These are phyloP conservation scores for Nemapogon koenigi DNA, from an alignment of 2,888 invertebrate genomes.

Conservation along the genomic window DNA sequence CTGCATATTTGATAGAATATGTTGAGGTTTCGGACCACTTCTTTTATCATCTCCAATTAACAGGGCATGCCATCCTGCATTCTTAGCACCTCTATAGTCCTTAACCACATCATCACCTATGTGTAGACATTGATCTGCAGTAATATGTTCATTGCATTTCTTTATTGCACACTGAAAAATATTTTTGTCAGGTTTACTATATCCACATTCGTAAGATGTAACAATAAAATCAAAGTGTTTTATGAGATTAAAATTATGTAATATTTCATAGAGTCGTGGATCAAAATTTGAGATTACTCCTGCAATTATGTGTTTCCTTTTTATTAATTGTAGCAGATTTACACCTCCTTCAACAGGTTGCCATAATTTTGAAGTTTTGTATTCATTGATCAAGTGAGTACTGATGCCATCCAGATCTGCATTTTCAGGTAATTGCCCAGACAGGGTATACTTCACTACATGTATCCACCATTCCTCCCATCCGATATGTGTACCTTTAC, in stretches of 20 bases:
- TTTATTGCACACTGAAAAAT: conserved; percentile 74
- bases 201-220: conserved; percentile 76
- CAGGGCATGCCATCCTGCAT: conserved; percentile 77
- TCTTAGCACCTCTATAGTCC: conserved; percentile 80
- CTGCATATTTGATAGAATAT: conserved; percentile 9
- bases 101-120: conserved; percentile 79
- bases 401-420: conserved; percentile 46
- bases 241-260: conserved; percentile 69
- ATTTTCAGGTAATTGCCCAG: conserved; percentile 42
- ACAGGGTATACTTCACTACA: conserved; percentile 71
- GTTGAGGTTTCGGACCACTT: background rate
- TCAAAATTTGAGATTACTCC: conserved; percentile 92
- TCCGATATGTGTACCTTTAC: conserved; percentile 68
- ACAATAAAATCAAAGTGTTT: conserved; percentile 81
- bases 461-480: conserved; percentile 87
- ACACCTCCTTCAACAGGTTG: conserved; percentile 68
- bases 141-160: conserved; percentile 38
- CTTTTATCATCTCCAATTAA: conserved; percentile 25
- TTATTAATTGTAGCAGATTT: conserved; percentile 69
- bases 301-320: conserved; percentile 46
- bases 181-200: conserved; percentile 75
- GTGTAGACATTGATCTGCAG: conserved; percentile 75
- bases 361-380: conserved; percentile 78
- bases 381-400: conserved; percentile 70
- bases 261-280: conserved; percentile 74